Percentiles rank a stretch among this genome's conserved stretches.
Conservation (phyloP, 2,113 vertebrate genomes). For the Antechinus flavipes region DNA sequence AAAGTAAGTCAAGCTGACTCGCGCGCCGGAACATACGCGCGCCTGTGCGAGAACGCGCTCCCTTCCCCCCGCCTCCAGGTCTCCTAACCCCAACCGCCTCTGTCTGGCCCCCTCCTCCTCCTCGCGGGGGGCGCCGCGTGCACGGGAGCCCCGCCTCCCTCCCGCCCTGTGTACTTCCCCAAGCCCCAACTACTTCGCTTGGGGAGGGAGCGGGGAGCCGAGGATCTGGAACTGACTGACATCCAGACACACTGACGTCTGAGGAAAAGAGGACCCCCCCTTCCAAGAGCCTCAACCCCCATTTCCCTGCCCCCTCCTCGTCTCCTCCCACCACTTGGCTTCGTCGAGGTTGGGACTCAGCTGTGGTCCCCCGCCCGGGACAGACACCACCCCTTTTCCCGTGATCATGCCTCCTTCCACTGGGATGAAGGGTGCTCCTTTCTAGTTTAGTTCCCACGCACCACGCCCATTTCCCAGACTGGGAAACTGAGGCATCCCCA, state of each 20-base stretch:
- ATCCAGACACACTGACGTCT: not conserved
- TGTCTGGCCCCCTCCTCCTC: not conserved
- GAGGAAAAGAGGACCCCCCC: not conserved
- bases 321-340: not conserved
- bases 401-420: not conserved
- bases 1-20: not conserved
- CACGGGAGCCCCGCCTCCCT: not conserved
- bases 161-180: not conserved
- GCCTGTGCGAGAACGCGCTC: not conserved
- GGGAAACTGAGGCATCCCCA: not conserved
- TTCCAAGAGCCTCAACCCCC: not conserved
- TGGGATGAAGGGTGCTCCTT: not conserved
- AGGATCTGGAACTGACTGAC: not conserved
- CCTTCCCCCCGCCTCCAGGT: not conserved
- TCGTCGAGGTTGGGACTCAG: not conserved
- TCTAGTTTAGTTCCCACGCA: not conserved
- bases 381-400: not conserved
- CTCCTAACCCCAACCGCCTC: not conserved
- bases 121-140: not conserved
- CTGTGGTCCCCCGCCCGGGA: not conserved
- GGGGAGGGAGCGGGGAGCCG: too few relatives aligned
- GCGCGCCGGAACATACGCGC: not conserved
- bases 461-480: not conserved
- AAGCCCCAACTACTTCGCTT: not conserved
- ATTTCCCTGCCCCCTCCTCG: not conserved